phyloP scores from a whole-genome alignment of 2,797 vertebrate genomes.

The Anniella stebbinsi region DNA sequence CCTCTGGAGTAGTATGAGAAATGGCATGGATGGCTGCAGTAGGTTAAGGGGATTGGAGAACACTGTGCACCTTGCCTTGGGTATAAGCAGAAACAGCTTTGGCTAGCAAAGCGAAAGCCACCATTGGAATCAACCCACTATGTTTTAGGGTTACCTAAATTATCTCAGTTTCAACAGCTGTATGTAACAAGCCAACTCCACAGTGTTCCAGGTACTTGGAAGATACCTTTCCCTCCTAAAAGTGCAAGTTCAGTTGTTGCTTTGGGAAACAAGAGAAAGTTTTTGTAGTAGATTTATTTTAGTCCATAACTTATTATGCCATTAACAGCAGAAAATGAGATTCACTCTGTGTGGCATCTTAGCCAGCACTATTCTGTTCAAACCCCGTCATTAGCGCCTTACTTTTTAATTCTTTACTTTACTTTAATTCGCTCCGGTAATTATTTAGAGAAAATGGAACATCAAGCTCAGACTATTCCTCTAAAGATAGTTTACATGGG shows the following conservation, averaged over 20 bases:
- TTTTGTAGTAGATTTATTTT: slow-evolving; percentile 29
- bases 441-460: slow-evolving; percentile 47
- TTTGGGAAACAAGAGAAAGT: background rate
- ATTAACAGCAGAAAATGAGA: slow-evolving; percentile 37
- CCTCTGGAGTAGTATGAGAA: background rate
- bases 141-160: background rate
- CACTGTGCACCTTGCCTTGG: background rate
- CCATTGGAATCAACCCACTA: background rate
- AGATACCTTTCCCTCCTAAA: slow-evolving; percentile 15
- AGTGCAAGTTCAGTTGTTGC: slow-evolving; percentile 18
- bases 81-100: background rate
- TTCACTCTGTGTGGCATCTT: slow-evolving; percentile 48
- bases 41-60: background rate
- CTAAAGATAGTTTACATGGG: slow-evolving; percentile 36
- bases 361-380: slow-evolving; percentile 58
- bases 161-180: background rate
- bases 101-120: no score
- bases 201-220: background rate
- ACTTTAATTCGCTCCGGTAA: slow-evolving; percentile 68
- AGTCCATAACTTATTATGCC: slow-evolving; percentile 51
- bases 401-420: slow-evolving; percentile 61
- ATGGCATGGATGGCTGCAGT: background rate
- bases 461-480: slow-evolving; percentile 55
- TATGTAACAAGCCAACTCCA: background rate
- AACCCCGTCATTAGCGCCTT: slow-evolving; percentile 52